Conservation (phyloP, 1,140 invertebrate genomes). For the Diplogasteroides magnus region DNA sequence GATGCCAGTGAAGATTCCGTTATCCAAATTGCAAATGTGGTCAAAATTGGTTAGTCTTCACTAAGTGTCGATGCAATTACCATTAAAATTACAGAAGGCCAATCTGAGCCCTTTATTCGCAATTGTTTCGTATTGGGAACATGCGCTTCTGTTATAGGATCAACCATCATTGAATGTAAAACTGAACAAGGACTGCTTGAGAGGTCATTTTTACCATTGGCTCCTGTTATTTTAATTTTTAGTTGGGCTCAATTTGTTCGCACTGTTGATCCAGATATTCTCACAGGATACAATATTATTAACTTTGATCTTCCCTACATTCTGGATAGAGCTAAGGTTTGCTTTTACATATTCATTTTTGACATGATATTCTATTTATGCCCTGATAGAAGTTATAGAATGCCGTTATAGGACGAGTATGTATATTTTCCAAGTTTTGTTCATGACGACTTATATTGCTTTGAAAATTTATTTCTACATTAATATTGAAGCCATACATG, state of each 20-base stretch:
- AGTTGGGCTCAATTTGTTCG: conserved; percentile 94
- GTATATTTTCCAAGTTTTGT: neutral
- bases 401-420: too few species aligned
- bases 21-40: conserved; percentile 98
- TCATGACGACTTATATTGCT: neutral
- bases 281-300: conserved; percentile 98
- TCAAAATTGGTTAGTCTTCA: conserved; percentile 58
- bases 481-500: too few species aligned
- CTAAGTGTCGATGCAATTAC: too few species aligned
- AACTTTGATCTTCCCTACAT: conserved; percentile 98
- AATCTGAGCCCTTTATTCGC: conserved; percentile 76
- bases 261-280: conserved; percentile 89
- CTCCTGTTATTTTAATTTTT: too few species aligned
- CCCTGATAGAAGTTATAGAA: too few species aligned
- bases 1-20: conserved; percentile 93
- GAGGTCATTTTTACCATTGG: too few species aligned
- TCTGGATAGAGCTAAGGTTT: conserved; percentile 70
- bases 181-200: conserved; percentile 69
- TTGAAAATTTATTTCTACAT: neutral
- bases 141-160: conserved; percentile 89
- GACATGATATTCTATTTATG: too few species aligned
- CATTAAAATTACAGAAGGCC: conserved; percentile 71
- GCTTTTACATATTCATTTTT: too few species aligned
- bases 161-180: conserved; percentile 76
- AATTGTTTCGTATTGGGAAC: conserved; percentile 92